A percentile compares a stretch with the other conserved stretches of the same genome.
phyloP scores from a whole-genome alignment of 2,888 invertebrate species.

The Tipula unca region DNA sequence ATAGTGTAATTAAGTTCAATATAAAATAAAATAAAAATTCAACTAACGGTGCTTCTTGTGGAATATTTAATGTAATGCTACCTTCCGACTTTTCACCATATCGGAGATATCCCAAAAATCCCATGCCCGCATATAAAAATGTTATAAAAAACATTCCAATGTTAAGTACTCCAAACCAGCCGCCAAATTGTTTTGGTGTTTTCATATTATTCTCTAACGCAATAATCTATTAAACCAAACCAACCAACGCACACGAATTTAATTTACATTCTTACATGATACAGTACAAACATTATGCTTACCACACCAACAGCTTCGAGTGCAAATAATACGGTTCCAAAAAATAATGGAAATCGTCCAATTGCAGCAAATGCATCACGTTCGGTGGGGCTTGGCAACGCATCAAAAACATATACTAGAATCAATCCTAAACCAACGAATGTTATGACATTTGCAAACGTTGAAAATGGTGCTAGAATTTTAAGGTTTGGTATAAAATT shows the following conservation, averaged over 20 bases:
- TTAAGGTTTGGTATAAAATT: conserved; percentile 69
- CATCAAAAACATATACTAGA: conserved; percentile 59
- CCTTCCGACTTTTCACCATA: conserved; percentile 61
- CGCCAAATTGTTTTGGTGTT: conserved; percentile 68
- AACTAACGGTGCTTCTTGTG: conserved; percentile 46
- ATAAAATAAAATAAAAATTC: not conserved
- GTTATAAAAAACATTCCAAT: conserved; percentile 72
- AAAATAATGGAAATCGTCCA: conserved; percentile 63
- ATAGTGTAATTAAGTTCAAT: not conserved
- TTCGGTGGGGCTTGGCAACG: conserved; percentile 47
- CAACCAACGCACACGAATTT: not conserved
- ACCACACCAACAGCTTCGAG: conserved; percentile 76
- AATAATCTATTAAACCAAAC: conserved; percentile 56
- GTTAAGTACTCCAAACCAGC: conserved; percentile 70
- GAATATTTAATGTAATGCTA: conserved; percentile 77
- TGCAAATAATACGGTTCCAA: conserved; percentile 86
- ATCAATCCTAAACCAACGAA: conserved; percentile 67
- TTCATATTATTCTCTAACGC: conserved; percentile 88
- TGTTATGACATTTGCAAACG: conserved; percentile 71
- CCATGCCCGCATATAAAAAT: conserved; percentile 65
- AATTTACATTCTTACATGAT: not conserved
- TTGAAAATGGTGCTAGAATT: conserved; percentile 73
- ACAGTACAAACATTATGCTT: conserved; percentile 35
- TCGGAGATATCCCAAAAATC: conserved; percentile 77
- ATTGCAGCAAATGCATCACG: conserved; percentile 45